A percentile compares a stretch with the other conserved stretches of the same genome.
Evolutionary conservation across 2,888 invertebrate species (phyloP).

Genomic region (Melinaea menophilus): DNA sequence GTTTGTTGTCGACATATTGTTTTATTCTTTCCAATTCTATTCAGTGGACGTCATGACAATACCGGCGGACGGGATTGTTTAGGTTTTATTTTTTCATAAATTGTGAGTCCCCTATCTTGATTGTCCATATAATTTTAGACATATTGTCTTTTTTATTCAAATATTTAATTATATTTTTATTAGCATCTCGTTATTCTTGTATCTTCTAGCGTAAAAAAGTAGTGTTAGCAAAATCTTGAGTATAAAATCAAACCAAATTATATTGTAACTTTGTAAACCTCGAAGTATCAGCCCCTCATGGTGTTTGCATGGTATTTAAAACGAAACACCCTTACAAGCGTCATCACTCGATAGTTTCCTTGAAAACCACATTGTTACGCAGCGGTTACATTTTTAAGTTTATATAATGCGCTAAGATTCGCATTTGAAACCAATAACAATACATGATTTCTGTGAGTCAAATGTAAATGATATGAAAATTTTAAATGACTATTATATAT

Average conservation of each 20-base stretch:
- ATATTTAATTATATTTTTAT: conserved; percentile 11
- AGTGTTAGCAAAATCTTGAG: neutral
- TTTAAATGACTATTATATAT: too few species aligned
- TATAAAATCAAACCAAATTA: conserved; percentile 9
- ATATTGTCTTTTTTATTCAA: conserved; percentile 46
- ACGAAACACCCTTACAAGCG: conserved; percentile 39
- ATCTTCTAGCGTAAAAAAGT: neutral
- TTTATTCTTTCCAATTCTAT: conserved; percentile 56
- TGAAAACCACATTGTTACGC: neutral
- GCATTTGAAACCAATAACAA: neutral
- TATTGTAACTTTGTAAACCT: conserved; percentile 25
- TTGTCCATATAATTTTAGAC: conserved; percentile 72
- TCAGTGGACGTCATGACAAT: conserved; percentile 36
- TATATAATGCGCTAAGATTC: neutral
- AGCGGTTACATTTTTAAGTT: neutral
- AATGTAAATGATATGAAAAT: too few species aligned
- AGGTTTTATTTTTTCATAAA: conserved; percentile 55
- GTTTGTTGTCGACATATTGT: conserved; percentile 41
- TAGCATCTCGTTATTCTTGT: neutral
- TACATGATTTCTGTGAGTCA: too few species aligned
- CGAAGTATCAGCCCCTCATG: conserved; percentile 31
- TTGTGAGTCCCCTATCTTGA: conserved; percentile 57
- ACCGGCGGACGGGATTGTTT: conserved; percentile 43
- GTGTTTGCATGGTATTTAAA: conserved; percentile 42
- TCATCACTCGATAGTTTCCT: conserved; percentile 33